Evolutionary conservation across 2,797 vertebrate genomes (phyloP).

Genomic region (Balearica regulorum): DNA sequence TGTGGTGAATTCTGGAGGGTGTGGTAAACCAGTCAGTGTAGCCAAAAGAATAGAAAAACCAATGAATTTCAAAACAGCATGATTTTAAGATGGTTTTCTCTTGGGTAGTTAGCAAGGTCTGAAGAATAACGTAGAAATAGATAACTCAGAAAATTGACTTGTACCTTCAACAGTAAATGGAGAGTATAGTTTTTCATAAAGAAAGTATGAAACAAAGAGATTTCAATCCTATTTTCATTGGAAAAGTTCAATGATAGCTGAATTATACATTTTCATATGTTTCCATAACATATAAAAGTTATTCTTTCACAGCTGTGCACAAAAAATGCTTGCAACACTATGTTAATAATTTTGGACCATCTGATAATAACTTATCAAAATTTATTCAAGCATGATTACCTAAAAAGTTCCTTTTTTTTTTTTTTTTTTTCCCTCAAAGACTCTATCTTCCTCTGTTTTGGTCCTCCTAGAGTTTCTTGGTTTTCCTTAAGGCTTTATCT

Average conservation of each 20-base stretch:
- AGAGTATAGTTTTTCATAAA: not conserved
- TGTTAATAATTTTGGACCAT: not conserved
- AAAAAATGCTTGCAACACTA: not conserved
- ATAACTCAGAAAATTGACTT: not conserved
- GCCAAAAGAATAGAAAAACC: not conserved
- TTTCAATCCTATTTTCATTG: not conserved
- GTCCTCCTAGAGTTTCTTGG: not conserved
- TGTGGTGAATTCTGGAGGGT: not conserved
- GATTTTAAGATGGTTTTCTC: not conserved
- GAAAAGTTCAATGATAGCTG: not conserved
- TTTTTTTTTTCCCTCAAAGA: not conserved
- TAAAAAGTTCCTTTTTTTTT: not conserved
- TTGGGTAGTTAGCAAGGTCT: not conserved
- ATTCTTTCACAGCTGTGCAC: not conserved
- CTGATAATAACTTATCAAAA: not conserved
- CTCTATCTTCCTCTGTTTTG: not conserved
- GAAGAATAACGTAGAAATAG: not conserved
- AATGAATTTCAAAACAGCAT: not conserved
- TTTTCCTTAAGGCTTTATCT: not conserved
- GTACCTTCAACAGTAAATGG: not conserved
- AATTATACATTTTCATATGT: not conserved
- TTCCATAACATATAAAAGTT: not conserved
- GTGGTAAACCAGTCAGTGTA: not conserved
- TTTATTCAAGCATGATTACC: not conserved
- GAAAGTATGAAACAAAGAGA: not conserved